Evolutionary conservation across 2,888 invertebrate species (phyloP).

Genomic region (Tipula confusa): DNA sequence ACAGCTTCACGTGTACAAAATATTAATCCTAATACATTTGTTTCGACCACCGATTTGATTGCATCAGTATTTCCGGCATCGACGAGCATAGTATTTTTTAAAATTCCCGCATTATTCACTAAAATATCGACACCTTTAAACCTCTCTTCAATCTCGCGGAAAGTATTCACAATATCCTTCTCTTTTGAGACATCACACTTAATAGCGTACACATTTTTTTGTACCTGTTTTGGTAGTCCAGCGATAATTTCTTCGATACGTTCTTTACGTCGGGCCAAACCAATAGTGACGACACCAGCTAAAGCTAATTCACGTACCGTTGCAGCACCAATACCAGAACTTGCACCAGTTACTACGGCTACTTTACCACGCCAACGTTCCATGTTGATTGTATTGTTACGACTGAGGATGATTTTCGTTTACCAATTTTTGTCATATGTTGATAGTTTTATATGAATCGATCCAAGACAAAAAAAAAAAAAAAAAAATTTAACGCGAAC

Average conservation of each 20-base stretch:
- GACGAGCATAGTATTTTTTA: not conserved
- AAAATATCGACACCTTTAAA: conserved; percentile 56
- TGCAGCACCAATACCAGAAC: conserved; percentile 58
- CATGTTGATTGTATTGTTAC: conserved; percentile 42
- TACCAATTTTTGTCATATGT: not conserved
- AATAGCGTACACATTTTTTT: conserved; percentile 40
- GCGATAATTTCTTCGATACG: conserved; percentile 41
- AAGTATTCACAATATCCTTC: conserved; percentile 53
- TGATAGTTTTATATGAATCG: too few relatives aligned
- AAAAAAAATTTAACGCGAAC: too few relatives aligned
- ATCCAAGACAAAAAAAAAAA: too few relatives aligned
- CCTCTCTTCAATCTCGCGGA: conserved; percentile 50
- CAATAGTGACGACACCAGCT: conserved; percentile 55
- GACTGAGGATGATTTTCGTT: not conserved
- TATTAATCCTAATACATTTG: conserved; percentile 45
- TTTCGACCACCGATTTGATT: conserved; percentile 43
- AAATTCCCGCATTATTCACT: conserved; percentile 56
- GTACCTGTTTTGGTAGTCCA: conserved; percentile 38
- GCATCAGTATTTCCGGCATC: not conserved
- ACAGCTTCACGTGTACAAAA: conserved; percentile 45
- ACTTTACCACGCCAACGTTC: conserved; percentile 60
- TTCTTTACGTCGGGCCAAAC: conserved; percentile 53
- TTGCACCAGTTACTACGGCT: conserved; percentile 62
- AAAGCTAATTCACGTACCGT: conserved; percentile 49
- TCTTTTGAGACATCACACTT: conserved; percentile 55